Conservation (phyloP, 1,140 invertebrate species). For the Scylla paramamosain region DNA sequence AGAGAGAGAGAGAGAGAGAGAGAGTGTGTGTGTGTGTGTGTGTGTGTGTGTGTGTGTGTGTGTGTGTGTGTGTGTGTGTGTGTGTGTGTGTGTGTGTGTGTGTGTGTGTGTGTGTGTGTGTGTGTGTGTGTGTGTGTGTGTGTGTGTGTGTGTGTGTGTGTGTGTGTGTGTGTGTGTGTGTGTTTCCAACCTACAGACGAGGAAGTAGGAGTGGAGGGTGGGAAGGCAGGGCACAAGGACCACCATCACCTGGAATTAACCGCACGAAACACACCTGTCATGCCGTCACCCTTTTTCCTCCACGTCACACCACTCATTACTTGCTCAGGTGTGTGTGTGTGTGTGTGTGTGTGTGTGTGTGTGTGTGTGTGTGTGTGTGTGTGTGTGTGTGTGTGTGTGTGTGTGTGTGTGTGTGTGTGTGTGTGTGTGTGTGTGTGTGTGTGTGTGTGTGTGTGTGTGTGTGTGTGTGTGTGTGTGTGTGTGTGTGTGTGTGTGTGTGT, state of each 20-base stretch:
- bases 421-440: constrained; percentile 16
- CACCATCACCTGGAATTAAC: neutral
- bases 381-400: neutral
- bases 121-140: neutral
- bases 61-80: constrained; percentile 5
- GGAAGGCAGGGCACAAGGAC: constrained; percentile 21
- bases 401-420: neutral
- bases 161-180: neutral
- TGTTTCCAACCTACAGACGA: no score
- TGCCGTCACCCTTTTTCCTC: constrained; percentile 1
- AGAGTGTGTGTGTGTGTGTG: neutral
- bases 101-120: constrained; percentile 34
- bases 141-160: neutral
- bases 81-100: constrained; percentile 35
- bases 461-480: neutral
- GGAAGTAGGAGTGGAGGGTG: neutral
- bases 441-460: neutral
- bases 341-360: neutral
- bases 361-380: neutral
- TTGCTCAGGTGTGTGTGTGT: neutral
- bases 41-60: constrained; percentile 34
- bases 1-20: no score
- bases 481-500: neutral
- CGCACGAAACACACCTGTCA: constrained; percentile 31
- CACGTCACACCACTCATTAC: constrained; percentile 25